Conservation (phyloP, 2,888 invertebrate genomes). For the Lycia hirtaria region DNA sequence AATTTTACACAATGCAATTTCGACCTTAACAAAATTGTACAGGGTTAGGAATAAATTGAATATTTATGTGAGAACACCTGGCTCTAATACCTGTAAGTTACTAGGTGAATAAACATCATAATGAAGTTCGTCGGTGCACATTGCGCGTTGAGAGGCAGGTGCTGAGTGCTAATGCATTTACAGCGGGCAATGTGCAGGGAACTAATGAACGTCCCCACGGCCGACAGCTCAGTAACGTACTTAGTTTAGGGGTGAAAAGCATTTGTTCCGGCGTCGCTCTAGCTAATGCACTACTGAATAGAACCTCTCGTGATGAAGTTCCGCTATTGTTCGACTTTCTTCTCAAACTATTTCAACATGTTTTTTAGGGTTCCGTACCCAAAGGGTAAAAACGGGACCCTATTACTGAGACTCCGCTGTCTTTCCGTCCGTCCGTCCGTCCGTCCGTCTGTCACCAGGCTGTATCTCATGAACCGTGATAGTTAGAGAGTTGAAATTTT, state of each 20-base stretch:
- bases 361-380: too few relatives aligned
- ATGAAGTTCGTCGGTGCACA: slow-evolving; percentile 33
- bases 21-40: slow-evolving; percentile 21
- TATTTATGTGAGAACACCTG: slow-evolving; percentile 24
- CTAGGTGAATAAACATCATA: slow-evolving; percentile 35
- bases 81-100: slow-evolving; percentile 22
- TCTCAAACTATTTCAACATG: slow-evolving; percentile 1
- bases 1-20: slow-evolving; percentile 22
- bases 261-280: not conserved
- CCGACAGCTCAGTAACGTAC: not conserved
- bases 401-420: too few relatives aligned
- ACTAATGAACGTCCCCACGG: slow-evolving; percentile 20
- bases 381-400: too few relatives aligned
- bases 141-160: slow-evolving; percentile 23
- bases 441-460: too few relatives aligned
- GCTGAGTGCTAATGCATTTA: slow-evolving; percentile 34
- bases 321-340: not conserved
- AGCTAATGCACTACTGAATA: not conserved
- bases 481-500: too few relatives aligned
- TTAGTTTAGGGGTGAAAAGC: not conserved
- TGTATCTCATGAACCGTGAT: too few relatives aligned
- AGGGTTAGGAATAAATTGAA: slow-evolving; percentile 25
- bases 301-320: not conserved
- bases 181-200: slow-evolving; percentile 18
- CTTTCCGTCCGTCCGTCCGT: too few relatives aligned